These are phyloP conservation scores for Drosophila busckii DNA, from an alignment of 1,140 invertebrate species.

Conservation along the genomic window DNA sequence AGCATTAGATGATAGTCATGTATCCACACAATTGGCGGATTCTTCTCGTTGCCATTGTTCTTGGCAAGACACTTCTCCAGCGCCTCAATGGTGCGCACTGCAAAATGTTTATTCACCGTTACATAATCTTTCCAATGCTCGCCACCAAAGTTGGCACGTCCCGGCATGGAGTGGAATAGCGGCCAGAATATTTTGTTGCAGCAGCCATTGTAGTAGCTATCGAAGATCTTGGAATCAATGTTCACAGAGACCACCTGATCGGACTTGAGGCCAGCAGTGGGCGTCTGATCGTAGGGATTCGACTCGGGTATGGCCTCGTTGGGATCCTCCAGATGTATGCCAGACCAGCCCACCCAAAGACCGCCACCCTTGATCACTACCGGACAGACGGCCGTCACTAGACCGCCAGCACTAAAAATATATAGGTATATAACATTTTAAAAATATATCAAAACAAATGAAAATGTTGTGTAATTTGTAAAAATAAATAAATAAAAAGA, in stretches of 20 bases:
- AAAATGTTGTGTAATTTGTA: too few species aligned
- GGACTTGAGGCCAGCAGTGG: constrained; percentile 90
- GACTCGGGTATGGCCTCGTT: constrained; percentile 90
- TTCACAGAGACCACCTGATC: constrained; percentile 90
- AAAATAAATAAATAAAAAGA: too few species aligned
- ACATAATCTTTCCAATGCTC: constrained; percentile 92
- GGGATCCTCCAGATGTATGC: constrained; percentile 86
- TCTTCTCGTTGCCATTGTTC: constrained; percentile 80
- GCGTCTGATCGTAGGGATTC: constrained; percentile 89
- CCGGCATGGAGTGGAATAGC: constrained; percentile 94
- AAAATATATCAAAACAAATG: too few species aligned
- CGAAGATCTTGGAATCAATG: constrained; percentile 86
- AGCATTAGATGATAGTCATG: constrained; percentile 96
- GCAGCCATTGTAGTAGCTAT: constrained; percentile 94
- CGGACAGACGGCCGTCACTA: constrained; percentile 93
- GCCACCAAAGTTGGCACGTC: constrained; percentile 86
- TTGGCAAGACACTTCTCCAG: constrained; percentile 82
- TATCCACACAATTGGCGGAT: constrained; percentile 90
- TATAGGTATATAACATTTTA: constrained; percentile 1
- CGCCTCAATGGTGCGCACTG: constrained; percentile 87
- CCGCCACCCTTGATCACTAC: constrained; percentile 91
- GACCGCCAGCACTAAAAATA: constrained; percentile 86
- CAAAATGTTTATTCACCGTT: constrained; percentile 90
- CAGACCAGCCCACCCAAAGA: constrained; percentile 94
- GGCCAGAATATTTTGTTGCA: constrained; percentile 96